phyloP scores from a whole-genome alignment of 2,797 vertebrate species.

The Propithecus deckenii region DNA sequence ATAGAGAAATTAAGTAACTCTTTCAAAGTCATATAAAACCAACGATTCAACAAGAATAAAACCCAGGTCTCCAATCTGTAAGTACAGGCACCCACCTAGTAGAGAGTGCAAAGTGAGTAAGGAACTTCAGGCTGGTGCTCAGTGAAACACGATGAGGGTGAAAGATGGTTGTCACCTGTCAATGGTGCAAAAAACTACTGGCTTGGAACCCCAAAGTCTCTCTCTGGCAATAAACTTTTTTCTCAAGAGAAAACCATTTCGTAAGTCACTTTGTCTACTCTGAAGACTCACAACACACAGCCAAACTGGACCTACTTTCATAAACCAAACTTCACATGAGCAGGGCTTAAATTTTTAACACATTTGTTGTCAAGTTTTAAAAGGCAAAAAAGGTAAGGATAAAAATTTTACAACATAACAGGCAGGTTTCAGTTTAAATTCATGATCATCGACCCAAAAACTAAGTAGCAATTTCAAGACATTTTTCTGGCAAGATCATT shows the following conservation, averaged over 20 bases:
- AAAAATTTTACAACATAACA: neutral
- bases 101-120: neutral
- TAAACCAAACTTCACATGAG: neutral
- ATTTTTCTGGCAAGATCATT: neutral
- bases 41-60: neutral
- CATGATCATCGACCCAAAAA: neutral
- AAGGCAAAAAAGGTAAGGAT: neutral
- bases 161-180: neutral
- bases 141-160: rapidly evolving
- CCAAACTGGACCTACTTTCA: neutral
- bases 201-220: neutral
- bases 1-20: neutral
- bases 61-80: neutral
- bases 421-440: neutral
- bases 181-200: rapidly evolving
- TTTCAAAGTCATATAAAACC: neutral
- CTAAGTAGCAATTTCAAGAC: neutral
- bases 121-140: neutral
- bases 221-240: neutral
- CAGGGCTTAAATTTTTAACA: neutral
- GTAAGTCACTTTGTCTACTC: neutral
- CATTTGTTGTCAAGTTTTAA: neutral
- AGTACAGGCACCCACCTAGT: rapidly evolving
- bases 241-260: neutral
- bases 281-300: neutral